Conservation (phyloP, 2,113 vertebrate species). For the Odontophorus gujanensis region DNA sequence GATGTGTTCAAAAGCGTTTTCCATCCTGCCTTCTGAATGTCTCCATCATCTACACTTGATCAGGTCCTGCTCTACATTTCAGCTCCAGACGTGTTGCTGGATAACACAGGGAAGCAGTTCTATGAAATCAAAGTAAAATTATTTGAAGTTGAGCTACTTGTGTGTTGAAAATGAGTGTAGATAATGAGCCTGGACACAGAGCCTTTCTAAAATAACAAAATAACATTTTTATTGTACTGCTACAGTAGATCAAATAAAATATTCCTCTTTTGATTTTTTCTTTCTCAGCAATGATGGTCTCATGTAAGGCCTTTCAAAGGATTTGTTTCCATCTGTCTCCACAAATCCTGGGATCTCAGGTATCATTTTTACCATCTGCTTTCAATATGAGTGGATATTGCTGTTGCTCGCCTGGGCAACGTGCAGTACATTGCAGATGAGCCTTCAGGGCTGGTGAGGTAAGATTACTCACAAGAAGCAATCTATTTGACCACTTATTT, state of each 20-base stretch:
- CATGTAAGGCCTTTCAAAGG: background rate
- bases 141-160: background rate
- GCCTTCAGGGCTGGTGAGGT: background rate
- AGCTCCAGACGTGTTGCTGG: background rate
- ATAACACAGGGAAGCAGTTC: background rate
- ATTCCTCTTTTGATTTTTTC: background rate
- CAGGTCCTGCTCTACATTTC: background rate
- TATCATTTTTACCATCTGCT: background rate
- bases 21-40: background rate
- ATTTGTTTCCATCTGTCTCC: background rate
- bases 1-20: background rate
- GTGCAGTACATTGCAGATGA: background rate
- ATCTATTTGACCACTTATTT: background rate
- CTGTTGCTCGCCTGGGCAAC: rapidly evolving
- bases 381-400: background rate
- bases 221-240: background rate
- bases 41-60: background rate
- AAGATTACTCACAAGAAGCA: background rate
- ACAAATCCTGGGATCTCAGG: background rate
- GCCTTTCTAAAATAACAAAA: background rate
- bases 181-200: background rate
- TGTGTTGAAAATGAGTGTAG: rapidly evolving
- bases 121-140: background rate
- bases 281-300: background rate
- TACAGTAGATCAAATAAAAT: background rate